Percentiles rank a stretch among this genome's conserved stretches.
Evolutionary conservation across 1,140 invertebrate genomes (phyloP).

Genomic region (Colletes gigas): DNA sequence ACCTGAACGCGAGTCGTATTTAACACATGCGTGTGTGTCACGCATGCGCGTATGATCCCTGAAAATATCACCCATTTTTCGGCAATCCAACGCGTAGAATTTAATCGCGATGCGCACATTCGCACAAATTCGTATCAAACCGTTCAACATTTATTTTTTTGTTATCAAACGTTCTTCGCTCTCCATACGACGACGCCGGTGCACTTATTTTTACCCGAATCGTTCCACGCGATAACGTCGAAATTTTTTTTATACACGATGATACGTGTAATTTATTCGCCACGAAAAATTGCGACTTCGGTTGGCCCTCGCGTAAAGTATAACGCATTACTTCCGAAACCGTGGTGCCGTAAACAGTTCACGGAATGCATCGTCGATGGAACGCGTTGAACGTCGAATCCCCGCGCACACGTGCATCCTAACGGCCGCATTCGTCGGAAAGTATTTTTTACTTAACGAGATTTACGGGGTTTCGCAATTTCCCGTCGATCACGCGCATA

Average conservation of each 20-base stretch:
- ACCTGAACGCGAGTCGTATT: slow-evolving; percentile 9
- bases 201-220: neutral
- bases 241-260: neutral
- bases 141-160: neutral
- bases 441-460: slow-evolving; percentile 15
- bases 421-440: too few species aligned
- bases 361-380: neutral
- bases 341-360: neutral
- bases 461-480: slow-evolving; percentile 21
- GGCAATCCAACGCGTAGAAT: neutral
- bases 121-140: neutral
- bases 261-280: neutral
- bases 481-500: slow-evolving; percentile 6
- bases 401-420: neutral
- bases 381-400: neutral
- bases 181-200: neutral
- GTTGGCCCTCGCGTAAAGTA: neutral
- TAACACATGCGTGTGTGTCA: slow-evolving; percentile 4
- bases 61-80: slow-evolving; percentile 30
- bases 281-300: neutral
- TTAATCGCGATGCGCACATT: neutral
- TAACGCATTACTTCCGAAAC: neutral
- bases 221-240: neutral
- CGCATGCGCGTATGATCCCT: neutral
- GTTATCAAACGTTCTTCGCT: neutral